These are phyloP conservation scores for Schizopygopsis pylzovi DNA, from an alignment of 2,797 vertebrate genomes.

Conservation along the genomic window DNA sequence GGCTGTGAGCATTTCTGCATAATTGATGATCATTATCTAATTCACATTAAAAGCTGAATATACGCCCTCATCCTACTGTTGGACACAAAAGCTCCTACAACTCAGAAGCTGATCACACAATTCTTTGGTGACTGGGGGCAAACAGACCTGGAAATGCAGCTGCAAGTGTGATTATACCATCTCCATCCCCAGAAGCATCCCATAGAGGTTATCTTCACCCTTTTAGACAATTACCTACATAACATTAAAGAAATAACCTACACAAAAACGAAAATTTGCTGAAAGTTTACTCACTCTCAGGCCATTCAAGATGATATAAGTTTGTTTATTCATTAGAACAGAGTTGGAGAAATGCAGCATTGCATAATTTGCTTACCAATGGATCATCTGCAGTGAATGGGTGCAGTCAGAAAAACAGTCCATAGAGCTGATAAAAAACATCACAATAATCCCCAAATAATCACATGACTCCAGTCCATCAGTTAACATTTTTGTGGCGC, in stretches of 20 bases:
- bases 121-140: background rate
- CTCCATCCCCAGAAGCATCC: background rate
- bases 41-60: conserved; percentile 5
- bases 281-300: background rate
- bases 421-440: background rate
- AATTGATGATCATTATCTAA: conserved; percentile 21
- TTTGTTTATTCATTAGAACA: background rate
- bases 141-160: background rate
- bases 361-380: background rate
- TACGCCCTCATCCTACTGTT: background rate
- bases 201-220: background rate
- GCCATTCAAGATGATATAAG: background rate
- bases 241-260: background rate
- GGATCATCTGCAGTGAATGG: background rate
- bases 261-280: background rate
- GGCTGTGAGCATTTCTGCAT: background rate
- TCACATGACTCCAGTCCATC: background rate
- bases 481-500: background rate
- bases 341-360: background rate
- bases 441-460: background rate
- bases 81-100: background rate
- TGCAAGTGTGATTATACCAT: background rate
- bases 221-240: background rate
- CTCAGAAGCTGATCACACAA: background rate
- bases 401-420: background rate